Conservation (phyloP, 2,113 vertebrate species). For the Spea bombifrons region DNA sequence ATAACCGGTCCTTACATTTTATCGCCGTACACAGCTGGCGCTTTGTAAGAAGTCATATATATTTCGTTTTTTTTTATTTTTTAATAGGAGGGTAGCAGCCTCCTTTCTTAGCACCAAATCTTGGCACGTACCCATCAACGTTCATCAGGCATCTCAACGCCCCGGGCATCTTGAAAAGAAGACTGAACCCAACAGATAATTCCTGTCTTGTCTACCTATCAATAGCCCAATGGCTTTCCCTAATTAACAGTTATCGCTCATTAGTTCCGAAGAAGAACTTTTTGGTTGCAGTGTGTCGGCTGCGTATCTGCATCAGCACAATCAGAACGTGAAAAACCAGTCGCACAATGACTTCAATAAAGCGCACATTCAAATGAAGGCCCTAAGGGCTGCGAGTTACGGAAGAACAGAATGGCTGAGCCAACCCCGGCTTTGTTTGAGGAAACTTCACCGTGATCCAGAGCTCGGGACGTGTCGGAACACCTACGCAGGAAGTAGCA, state of each 20-base stretch:
- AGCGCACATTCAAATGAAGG: constrained; percentile 44
- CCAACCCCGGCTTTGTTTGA: constrained; percentile 41
- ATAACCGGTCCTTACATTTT: background rate
- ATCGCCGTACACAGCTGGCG: constrained; percentile 26
- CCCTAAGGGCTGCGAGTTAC: constrained; percentile 35
- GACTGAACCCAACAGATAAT: constrained; percentile 43
- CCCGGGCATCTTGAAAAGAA: constrained; percentile 35
- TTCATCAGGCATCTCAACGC: constrained; percentile 35
- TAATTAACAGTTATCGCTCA: constrained; percentile 48
- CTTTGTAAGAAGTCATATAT: constrained; percentile 26
- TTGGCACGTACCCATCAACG: constrained; percentile 38
- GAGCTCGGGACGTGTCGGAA: constrained; percentile 40
- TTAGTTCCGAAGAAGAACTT: constrained; percentile 35
- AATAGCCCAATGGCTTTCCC: constrained; percentile 38
- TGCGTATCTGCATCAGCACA: constrained; percentile 29
- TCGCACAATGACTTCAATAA: constrained; percentile 42
- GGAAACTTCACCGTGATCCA: constrained; percentile 31
- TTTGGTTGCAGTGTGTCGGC: constrained; percentile 37
- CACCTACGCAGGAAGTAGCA: constrained; percentile 45
- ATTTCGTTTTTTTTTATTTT: background rate
- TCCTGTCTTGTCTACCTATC: constrained; percentile 32
- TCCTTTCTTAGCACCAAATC: constrained; percentile 38
- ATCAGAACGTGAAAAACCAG: constrained; percentile 39
- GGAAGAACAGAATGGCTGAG: constrained; percentile 33
- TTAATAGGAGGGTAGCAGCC: constrained; percentile 17